Base-by-base conservation (phyloP, 2,113 vertebrate species). In the Stercorarius parasiticus region DNA sequence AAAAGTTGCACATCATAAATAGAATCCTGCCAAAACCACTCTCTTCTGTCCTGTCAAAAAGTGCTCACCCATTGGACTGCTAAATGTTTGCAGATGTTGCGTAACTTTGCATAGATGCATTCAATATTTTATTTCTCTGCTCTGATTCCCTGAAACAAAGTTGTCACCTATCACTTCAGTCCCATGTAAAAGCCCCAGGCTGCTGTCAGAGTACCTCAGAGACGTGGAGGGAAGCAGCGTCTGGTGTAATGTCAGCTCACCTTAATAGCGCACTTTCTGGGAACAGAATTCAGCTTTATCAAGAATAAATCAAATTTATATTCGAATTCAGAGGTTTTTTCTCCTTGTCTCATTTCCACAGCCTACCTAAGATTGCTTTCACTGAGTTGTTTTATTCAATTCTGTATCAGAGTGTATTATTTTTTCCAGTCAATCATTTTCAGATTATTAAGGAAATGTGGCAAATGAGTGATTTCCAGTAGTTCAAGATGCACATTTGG, bases 401-500 rank as follows among this genome's bases (percentile, higher is more conserved):
- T 52, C 52, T 70, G 7, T 32, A 49, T 58, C 36, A 49, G 43
- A 32, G 5, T 16, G 13, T 34, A 76, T 29, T 65, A 17, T n/a
- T 82, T 81, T 84, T 85, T 93, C 53, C 61, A 67, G 66, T 36
- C 5, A 10, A n/a, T 89, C 9, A 29, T 61, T 87, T 91, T 80
- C 36, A 94, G 53, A 52, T 67, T 34, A 72, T 34, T 42, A 79
- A 89, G 27, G 36, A 76, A 82, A 62, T 30, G 56, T 26, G 38
- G 21, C 64, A 78, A 38, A 38, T 0, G 3, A 77, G 52, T 32
- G 49, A 50, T 85, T 95, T 91, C 52, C 83, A 78, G 72, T 16
- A 78, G 52, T 59, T 82, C 0, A 1, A 84, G 52, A 36, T 0
- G 2, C 0, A 6, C 20, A 3, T 73, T 91, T 58, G 50, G 58